Evolutionary conservation across 2,888 invertebrate species (phyloP).

Genomic region (Lasioglossum leucozonium): DNA sequence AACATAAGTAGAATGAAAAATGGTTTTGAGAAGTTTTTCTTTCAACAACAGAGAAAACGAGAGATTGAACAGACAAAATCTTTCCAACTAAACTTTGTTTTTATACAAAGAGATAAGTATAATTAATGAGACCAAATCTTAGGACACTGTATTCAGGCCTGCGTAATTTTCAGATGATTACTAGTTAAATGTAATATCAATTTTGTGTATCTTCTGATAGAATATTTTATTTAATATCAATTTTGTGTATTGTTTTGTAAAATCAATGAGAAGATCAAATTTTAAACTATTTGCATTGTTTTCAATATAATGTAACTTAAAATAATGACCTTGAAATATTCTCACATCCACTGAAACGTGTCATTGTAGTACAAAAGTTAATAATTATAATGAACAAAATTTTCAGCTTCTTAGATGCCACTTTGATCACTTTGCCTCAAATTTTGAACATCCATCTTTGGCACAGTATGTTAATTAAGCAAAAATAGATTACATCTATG

Average conservation of each 20-base stretch:
- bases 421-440: conserved; percentile 71
- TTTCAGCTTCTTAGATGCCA: conserved; percentile 66
- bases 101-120: neutral
- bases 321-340: conserved; percentile 40
- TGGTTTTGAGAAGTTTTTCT: neutral
- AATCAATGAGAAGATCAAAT: conserved; percentile 6
- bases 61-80: conserved; percentile 28
- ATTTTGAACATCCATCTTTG: conserved; percentile 82
- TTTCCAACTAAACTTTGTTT: conserved; percentile 19
- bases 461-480: conserved; percentile 79
- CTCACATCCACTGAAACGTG: conserved; percentile 32
- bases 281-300: conserved; percentile 17
- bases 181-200: conserved; percentile 12
- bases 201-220: conserved; percentile 26
- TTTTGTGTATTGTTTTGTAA: conserved; percentile 14
- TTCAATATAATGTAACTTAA: conserved; percentile 26
- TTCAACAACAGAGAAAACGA: conserved; percentile 4
- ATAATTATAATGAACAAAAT: conserved; percentile 72
- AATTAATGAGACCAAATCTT: conserved; percentile 35
- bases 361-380: conserved; percentile 52
- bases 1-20: conserved; percentile 23
- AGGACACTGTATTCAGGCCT: conserved; percentile 26
- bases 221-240: too few species aligned
- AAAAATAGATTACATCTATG: conserved; percentile 65
- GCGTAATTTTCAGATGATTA: conserved; percentile 21